These are phyloP conservation scores for Anguilla megastoma DNA, from an alignment of 2,797 vertebrate species.

Conservation along the genomic window DNA sequence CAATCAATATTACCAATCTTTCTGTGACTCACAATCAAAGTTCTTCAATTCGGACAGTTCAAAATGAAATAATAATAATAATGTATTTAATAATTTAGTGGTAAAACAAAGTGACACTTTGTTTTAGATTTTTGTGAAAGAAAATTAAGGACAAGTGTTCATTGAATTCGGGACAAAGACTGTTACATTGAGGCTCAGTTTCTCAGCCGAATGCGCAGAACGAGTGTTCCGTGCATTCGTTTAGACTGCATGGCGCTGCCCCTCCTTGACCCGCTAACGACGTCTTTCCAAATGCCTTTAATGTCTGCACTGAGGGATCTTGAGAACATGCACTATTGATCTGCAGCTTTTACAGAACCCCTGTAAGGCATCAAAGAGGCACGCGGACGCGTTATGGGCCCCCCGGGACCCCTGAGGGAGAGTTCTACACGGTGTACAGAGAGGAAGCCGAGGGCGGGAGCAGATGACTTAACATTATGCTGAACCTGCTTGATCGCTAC, in stretches of 20 bases:
- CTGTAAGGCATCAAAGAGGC: conserved; percentile 37
- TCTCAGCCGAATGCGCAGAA: not conserved
- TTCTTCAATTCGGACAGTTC: no score
- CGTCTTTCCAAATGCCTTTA: conserved; percentile 31
- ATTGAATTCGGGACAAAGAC: not conserved
- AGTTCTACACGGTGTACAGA: not conserved
- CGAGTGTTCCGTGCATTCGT: conserved; percentile 18
- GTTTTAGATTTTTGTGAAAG: not conserved
- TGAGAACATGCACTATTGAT: conserved; percentile 41
- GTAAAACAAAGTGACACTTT: no score
- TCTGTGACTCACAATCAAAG: no score
- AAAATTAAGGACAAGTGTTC: not conserved
- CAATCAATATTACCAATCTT: no score
- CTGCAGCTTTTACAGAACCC: conserved; percentile 31
- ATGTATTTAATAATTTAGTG: no score
- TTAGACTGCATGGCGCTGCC: conserved; percentile 26
- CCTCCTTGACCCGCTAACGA: conserved; percentile 37
- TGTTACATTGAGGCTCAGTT: not conserved
- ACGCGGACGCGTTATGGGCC: not conserved
- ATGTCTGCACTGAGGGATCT: conserved; percentile 36
- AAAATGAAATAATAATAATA: no score
- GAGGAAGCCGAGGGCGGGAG: not conserved
- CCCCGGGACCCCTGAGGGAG: not conserved
- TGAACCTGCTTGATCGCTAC: not conserved
- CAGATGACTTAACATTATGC: not conserved